Conservation (phyloP, 2,888 invertebrate species). For the Mesorhabditis spiculigera region DNA sequence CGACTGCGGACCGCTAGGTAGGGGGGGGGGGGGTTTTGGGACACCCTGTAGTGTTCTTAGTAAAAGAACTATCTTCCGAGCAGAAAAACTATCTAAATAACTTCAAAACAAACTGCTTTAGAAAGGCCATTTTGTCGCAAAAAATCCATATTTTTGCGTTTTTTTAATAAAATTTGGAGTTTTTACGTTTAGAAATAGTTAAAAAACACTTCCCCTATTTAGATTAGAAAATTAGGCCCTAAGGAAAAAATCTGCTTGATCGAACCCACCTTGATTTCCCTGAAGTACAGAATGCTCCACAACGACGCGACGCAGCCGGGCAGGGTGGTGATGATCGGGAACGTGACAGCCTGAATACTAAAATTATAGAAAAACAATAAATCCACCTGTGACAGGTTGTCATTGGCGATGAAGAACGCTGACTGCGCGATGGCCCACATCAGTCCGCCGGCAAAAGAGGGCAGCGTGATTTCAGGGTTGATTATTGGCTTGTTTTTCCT, state of each 20-base stretch:
- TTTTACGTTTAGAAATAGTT: neutral
- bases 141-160: neutral
- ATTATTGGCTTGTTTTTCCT: conserved; percentile 60
- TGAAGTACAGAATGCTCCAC: conserved; percentile 62
- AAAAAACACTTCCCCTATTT: too few relatives aligned
- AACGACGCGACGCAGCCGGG: conserved; percentile 61
- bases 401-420: conserved; percentile 63
- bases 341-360: conserved; percentile 45
- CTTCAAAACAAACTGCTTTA: neutral
- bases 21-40: too few relatives aligned
- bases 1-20: too few relatives aligned
- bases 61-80: neutral
- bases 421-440: conserved; percentile 63
- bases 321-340: conserved; percentile 62
- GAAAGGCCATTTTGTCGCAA: neutral
- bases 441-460: conserved; percentile 61
- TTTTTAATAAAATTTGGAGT: neutral
- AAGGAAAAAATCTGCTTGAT: too few relatives aligned
- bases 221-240: too few relatives aligned
- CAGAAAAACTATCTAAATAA: neutral
- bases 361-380: neutral
- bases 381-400: conserved; percentile 59
- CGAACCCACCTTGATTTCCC: conserved; percentile 60
- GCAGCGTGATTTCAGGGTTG: conserved; percentile 60
- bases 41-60: neutral